A percentile compares a stretch with the other conserved stretches of the same genome.
Conservation (phyloP, 2,888 invertebrate species). For the Agapostemon virescens region DNA sequence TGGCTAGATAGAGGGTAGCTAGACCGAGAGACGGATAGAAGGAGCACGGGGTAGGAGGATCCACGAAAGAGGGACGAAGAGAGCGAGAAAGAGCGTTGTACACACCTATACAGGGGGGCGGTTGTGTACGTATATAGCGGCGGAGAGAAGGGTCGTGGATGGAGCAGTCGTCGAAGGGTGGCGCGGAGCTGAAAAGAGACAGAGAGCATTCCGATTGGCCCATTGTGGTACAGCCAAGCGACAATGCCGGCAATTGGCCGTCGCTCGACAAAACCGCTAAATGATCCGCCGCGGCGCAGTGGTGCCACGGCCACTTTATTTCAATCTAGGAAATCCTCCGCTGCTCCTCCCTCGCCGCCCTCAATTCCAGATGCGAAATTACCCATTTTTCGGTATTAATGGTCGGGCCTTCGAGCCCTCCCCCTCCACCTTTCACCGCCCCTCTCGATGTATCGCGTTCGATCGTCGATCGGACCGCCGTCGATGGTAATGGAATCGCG, state of each 20-base stretch:
- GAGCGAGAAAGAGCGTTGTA: conserved; percentile 27
- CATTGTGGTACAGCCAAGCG: conserved; percentile 80
- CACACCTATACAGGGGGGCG: conserved; percentile 19
- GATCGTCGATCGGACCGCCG: conserved; percentile 67
- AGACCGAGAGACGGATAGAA: conserved; percentile 11
- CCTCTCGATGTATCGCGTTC: conserved; percentile 59
- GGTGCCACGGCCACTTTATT: conserved; percentile 80
- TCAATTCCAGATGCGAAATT: conserved; percentile 76
- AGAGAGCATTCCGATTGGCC: conserved; percentile 80
- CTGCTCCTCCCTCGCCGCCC: conserved; percentile 52
- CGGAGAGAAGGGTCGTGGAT: conserved; percentile 62
- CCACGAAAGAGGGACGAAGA: conserved; percentile 28
- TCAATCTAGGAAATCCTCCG: conserved; percentile 79
- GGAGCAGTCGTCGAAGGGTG: conserved; percentile 63
- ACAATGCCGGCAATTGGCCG: conserved; percentile 81
- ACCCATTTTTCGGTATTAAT: conserved; percentile 78
- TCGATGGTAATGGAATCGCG: conserved; percentile 70
- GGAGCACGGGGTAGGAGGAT: conserved; percentile 21
- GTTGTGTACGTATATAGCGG: conserved; percentile 26
- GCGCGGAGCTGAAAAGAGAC: conserved; percentile 74
- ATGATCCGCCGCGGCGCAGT: conserved; percentile 79
- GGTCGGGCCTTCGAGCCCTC: conserved; percentile 45
- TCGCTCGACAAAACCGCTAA: conserved; percentile 81
- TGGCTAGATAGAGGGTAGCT: not conserved
- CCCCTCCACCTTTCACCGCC: not conserved